A percentile compares a stretch with the other conserved stretches of the same genome.
phyloP scores from a whole-genome alignment of 1,140 invertebrate genomes.

The Scaptomyza graminum region DNA sequence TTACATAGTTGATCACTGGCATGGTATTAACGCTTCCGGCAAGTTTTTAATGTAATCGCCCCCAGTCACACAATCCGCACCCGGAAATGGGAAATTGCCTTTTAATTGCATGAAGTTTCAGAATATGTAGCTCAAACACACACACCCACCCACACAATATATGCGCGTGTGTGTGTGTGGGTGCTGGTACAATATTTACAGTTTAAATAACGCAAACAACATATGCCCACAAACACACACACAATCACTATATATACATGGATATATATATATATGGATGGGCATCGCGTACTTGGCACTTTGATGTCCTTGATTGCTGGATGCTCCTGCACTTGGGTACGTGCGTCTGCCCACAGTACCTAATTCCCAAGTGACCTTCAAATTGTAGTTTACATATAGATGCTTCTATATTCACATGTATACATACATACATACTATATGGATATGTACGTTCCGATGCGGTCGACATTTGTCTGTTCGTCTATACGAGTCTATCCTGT shows the following conservation, averaged over 20 bases:
- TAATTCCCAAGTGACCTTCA: slow-evolving; percentile 56
- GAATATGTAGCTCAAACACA: slow-evolving; percentile 32
- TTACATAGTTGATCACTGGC: neutral
- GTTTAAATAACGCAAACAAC: slow-evolving; percentile 23
- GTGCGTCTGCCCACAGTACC: slow-evolving; percentile 24
- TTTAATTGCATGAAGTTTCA: slow-evolving; percentile 71
- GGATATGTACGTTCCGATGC: slow-evolving; percentile 32
- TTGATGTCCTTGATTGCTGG: slow-evolving; percentile 49
- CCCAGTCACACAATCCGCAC: slow-evolving; percentile 41
- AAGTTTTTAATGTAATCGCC: slow-evolving; percentile 48
- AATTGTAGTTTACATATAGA: slow-evolving; percentile 24
- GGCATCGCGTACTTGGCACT: slow-evolving; percentile 18
- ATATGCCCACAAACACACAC: slow-evolving; percentile 6
- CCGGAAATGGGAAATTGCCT: slow-evolving; percentile 59
- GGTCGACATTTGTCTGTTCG: slow-evolving; percentile 25
- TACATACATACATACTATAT: neutral
- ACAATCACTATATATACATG: neutral
- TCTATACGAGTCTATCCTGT: slow-evolving; percentile 38
- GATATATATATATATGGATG: neutral
- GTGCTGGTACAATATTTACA: slow-evolving; percentile 42
- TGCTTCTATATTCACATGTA: neutral
- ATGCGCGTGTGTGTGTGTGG: slow-evolving; percentile 18
- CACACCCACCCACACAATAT: slow-evolving; percentile 28
- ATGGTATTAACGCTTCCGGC: neutral
- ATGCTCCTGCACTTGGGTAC: slow-evolving; percentile 42